Conservation (phyloP, 2,797 vertebrate species). For the Poeciliopsis paucimaculata region DNA sequence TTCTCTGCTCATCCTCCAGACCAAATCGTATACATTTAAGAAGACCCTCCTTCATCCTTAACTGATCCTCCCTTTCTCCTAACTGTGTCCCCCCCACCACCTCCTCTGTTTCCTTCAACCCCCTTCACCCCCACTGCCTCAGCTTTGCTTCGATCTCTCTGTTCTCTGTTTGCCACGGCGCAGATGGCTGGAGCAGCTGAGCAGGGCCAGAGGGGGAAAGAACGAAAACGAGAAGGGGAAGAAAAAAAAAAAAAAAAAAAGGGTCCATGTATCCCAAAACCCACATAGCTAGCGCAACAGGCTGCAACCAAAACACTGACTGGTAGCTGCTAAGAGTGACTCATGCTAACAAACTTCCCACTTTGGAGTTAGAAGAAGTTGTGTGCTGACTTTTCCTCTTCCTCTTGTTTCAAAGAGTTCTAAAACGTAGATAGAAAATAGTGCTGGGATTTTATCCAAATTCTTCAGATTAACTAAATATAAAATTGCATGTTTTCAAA, state of each 20-base stretch:
- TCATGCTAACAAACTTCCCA: background rate
- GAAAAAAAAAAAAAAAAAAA: conserved; percentile 13
- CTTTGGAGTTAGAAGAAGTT: background rate
- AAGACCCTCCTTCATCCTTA: conserved; percentile 48
- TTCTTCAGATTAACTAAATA: no score
- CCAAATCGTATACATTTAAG: conserved; percentile 45
- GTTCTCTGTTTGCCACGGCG: conserved; percentile 78
- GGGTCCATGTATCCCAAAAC: conserved; percentile 36
- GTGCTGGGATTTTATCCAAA: no score
- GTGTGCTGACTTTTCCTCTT: background rate
- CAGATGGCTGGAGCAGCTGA: conserved; percentile 86
- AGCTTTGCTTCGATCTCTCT: conserved; percentile 59
- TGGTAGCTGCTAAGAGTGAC: conserved; percentile 29
- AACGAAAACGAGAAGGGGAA: conserved; percentile 15
- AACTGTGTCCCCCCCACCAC: conserved; percentile 24
- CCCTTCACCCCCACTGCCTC: conserved; percentile 20
- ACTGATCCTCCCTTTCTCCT: conserved; percentile 46
- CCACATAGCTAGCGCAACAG: conserved; percentile 43
- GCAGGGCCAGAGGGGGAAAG: conserved; percentile 68
- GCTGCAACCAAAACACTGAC: conserved; percentile 32
- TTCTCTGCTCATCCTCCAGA: conserved; percentile 53
- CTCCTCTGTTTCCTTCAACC: conserved; percentile 34
- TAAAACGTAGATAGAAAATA: background rate
- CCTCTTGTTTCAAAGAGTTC: background rate
- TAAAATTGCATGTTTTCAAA: no score